Evolutionary conservation across 2,113 vertebrate genomes (phyloP), one percentile per base, ranked within the genome.

Genomic region (Cnemophilus loriae): DNA sequence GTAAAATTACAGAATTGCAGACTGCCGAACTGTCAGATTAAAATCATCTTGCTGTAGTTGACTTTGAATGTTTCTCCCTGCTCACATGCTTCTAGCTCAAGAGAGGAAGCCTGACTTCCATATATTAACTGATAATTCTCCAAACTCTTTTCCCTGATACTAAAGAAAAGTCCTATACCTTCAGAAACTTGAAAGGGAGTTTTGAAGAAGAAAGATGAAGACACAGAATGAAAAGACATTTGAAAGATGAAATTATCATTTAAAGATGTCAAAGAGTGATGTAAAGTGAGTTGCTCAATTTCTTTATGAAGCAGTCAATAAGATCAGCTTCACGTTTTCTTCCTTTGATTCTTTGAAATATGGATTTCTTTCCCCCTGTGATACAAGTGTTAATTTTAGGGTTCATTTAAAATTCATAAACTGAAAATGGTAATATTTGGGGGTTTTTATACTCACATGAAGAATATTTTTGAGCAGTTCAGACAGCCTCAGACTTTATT

Each of bases 381-480:
- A 91, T 63, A 93, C 70, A 93, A 68, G 28, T 82, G 52, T 92
- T 96, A 89, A 95, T 97, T 95, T 96, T 91, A 85, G 37, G 44
- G 52, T 95, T 96, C 47, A 95, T 91, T 93, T 95, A 92, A 92
- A 94, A 95, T 92, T 93, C 84, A 95, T 93, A 89, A 96, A 81
- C 39, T 81, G 64, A 87, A 95, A 89, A 81, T 28, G 37, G 42
- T 50, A 88, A 81, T 68, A 90, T 68, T 90, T 95, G 68, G 42
- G 5, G 37, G 50, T 61, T 90, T 90, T 64, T 67, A 50, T 65
- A 65, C 35, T 59, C 30, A 33, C 47, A 83, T 0, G 0, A 93
- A 84, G 55, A 94, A 80, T 65, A 56, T 80, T 86, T 82, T 79
- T 67, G 47, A 94, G 68, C 26, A 57, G 59, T 59, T 93, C 63